Conservation (phyloP, 2,797 vertebrate genomes). For the Sebastiscus albofasciatus region DNA sequence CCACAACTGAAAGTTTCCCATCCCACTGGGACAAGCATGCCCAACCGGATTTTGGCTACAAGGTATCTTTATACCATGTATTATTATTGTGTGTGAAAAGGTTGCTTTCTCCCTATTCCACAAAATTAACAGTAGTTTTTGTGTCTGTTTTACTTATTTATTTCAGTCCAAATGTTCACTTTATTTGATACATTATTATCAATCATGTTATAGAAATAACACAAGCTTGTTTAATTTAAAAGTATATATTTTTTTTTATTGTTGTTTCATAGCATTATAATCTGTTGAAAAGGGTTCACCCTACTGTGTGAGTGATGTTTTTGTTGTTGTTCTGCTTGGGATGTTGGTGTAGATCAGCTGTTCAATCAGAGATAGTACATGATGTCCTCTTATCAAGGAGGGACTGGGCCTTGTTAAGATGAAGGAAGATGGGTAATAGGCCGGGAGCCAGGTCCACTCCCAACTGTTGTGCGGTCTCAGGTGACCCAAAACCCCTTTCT, state of each 20-base stretch:
- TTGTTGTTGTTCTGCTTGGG: neutral
- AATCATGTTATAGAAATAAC: neutral
- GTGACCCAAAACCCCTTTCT: too few species aligned
- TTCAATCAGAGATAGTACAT: neutral
- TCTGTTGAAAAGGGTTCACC: neutral
- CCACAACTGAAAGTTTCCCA: conserved; percentile 74
- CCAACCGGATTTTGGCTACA: conserved; percentile 84
- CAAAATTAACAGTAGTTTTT: neutral
- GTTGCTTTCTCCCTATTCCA: neutral
- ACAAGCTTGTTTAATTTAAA: neutral
- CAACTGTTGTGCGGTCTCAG: too few species aligned
- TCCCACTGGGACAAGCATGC: conserved; percentile 88
- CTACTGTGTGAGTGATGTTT: neutral
- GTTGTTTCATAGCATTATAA: neutral
- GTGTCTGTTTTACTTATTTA: neutral
- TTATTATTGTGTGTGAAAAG: neutral
- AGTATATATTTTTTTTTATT: neutral
- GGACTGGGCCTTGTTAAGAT: neutral
- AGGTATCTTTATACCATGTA: conserved; percentile 75
- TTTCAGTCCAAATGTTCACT: neutral
- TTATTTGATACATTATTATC: neutral
- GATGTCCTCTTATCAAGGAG: neutral
- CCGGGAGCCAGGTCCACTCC: too few species aligned
- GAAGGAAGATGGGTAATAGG: neutral
- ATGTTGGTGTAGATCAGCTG: neutral